Evolutionary conservation across 2,797 vertebrate genomes (phyloP), one percentile per base, ranked within the genome.

Genomic region (Rhabdophis nuchalis): DNA sequence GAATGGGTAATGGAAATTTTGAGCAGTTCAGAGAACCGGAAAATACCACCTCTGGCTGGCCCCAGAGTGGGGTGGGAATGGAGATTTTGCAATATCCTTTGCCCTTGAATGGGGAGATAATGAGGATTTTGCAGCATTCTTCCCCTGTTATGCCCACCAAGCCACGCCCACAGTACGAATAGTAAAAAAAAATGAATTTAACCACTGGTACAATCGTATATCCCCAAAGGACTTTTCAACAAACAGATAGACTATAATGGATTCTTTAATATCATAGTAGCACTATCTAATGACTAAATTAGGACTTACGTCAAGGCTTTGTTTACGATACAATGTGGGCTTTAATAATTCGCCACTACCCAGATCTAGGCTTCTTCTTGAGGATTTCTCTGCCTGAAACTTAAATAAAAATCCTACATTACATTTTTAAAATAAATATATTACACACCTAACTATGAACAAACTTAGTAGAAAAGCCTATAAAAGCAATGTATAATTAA

Each of bases 251-350:
- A 58, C n/a, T 4, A 87, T 14, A 88, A 88, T n/a, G 13, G 25
- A 61, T 89, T 93, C 89, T 91, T 92, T 92, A 94, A 92, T n/a
- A 92, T 88, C 82, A 89, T 90, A 1, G 90, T 90, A 96, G 25
- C 1, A 93, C 92, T 93, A 4, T 72, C 93, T 92, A 92, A 68
- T 20, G 90, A 93, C 91, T n/a, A 14, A 68, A 61, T 95, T 94
- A 97, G 93, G 96, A 97, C 97, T 97, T 96, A 97, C 97, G 89
- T 97, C 96, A 93, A 96, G 92, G 90, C 94, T 96, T 93, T 93
- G 95, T 94, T 96, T 96, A 91, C 95, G 95, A 27, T 94, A 94
- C 92, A 94, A 93, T 92, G 95, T 58, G 57, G 95, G 94, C 95
- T 93, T 94, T 68, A 95, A 96, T 93, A 92, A n/a, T 72, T 97